A percentile compares a stretch with the other conserved stretches of the same genome.
Evolutionary conservation across 2,797 vertebrate genomes (phyloP).

Genomic region (Macropus fuliginosus): DNA sequence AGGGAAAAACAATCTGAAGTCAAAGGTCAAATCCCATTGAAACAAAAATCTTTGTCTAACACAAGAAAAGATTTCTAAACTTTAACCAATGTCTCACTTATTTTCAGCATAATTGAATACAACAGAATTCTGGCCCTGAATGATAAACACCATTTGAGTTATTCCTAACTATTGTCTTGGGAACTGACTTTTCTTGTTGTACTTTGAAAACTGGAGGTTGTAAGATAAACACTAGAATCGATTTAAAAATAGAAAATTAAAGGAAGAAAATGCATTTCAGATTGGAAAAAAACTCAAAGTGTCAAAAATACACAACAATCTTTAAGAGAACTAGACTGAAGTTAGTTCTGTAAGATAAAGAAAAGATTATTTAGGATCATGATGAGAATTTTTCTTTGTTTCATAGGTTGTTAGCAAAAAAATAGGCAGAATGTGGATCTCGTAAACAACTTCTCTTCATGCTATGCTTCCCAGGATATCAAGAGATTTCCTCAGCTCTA

Average conservation of each 20-base stretch:
- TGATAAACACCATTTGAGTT: background rate
- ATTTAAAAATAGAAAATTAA: constrained; percentile 16
- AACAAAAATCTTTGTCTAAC: background rate
- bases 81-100: background rate
- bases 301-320: background rate
- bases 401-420: background rate
- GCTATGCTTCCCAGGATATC: background rate
- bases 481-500: background rate
- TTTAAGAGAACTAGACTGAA: no score
- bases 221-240: constrained; percentile 5
- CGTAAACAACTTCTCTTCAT: background rate
- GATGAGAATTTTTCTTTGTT: background rate
- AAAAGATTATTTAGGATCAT: background rate
- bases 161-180: background rate
- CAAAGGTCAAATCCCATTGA: background rate
- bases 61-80: background rate
- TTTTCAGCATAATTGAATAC: constrained; percentile 1
- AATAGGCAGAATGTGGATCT: background rate
- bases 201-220: constrained; percentile 12
- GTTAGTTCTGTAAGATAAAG: background rate
- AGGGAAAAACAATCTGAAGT: background rate
- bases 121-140: constrained; percentile 2
- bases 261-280: background rate
- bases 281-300: background rate
- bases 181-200: constrained; percentile 4